A percentile compares a stretch with the other conserved stretches of the same genome.
Evolutionary conservation across 2,113 vertebrate species (phyloP).

Genomic region (Anolis sagrei): DNA sequence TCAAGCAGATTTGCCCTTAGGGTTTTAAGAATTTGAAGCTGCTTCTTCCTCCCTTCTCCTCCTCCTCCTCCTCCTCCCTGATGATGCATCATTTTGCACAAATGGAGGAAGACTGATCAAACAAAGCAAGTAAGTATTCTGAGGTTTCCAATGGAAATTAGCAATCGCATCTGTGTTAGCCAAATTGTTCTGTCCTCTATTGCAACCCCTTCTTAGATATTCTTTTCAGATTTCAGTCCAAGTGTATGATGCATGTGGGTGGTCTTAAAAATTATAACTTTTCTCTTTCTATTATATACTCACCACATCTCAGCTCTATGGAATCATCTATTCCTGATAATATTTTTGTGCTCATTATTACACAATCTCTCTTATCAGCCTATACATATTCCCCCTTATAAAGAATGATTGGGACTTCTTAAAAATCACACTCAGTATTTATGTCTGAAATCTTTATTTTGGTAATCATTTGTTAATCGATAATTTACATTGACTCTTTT

Average conservation of each 20-base stretch:
- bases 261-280: constrained; percentile 71
- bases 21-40: not conserved
- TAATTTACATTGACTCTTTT: not conserved
- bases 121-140: constrained; percentile 65
- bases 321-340: constrained; percentile 60
- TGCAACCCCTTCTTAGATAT: constrained; percentile 64
- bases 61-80: not conserved
- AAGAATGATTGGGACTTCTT: constrained; percentile 6
- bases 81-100: not conserved
- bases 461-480: constrained; percentile 7
- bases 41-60: not conserved
- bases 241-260: constrained; percentile 71
- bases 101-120: constrained; percentile 40
- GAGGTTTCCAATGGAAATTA: constrained; percentile 54
- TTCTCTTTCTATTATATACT: not conserved
- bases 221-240: constrained; percentile 71
- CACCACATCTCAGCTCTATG: constrained; percentile 66
- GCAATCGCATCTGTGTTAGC: constrained; percentile 63
- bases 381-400: constrained; percentile 28
- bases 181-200: constrained; percentile 57
- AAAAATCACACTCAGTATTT: constrained; percentile 30
- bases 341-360: not conserved
- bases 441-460: constrained; percentile 35
- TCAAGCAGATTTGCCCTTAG: constrained; percentile 50
- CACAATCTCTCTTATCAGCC: constrained; percentile 18